These are phyloP conservation scores for Sebastes vulpes DNA, from an alignment of 2,797 vertebrate species.

Conservation along the genomic window DNA sequence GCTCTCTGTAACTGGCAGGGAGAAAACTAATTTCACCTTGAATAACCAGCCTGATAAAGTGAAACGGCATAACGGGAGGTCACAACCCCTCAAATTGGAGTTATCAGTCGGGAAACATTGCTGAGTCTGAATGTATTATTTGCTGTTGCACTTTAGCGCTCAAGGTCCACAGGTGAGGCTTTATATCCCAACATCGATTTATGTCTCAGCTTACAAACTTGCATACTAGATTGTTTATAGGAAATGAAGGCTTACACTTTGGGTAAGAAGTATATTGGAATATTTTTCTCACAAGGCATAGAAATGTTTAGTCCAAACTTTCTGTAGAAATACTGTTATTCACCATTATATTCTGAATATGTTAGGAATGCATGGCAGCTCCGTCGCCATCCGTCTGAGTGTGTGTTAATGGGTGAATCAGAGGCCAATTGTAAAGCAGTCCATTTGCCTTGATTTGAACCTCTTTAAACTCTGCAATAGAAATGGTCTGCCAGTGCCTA, in stretches of 20 bases:
- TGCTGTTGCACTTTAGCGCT: not conserved
- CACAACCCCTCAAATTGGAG: not conserved
- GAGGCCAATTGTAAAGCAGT: not conserved
- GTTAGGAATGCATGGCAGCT: too few relatives aligned
- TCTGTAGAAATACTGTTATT: too few relatives aligned
- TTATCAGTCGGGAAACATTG: not conserved
- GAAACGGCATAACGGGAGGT: not conserved
- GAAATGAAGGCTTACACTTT: not conserved
- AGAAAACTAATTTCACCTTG: slow-evolving; percentile 10
- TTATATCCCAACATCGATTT: not conserved
- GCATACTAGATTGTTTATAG: not conserved
- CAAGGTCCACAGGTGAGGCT: slow-evolving; percentile 4
- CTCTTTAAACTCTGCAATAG: not conserved
- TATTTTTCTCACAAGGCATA: not conserved
- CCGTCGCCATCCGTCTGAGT: too few relatives aligned
- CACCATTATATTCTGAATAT: too few relatives aligned
- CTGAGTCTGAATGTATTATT: not conserved
- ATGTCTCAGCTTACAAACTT: not conserved
- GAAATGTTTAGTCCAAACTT: not conserved
- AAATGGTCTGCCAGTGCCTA: too few relatives aligned
- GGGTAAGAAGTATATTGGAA: not conserved
- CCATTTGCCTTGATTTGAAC: not conserved
- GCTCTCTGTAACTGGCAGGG: not conserved
- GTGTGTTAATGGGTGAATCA: not conserved
- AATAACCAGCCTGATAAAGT: not conserved